These are phyloP conservation scores for Parazoanthus atlanticus DNA, from an alignment of 92 coral and sea anemone species.

Conservation along the genomic window DNA sequence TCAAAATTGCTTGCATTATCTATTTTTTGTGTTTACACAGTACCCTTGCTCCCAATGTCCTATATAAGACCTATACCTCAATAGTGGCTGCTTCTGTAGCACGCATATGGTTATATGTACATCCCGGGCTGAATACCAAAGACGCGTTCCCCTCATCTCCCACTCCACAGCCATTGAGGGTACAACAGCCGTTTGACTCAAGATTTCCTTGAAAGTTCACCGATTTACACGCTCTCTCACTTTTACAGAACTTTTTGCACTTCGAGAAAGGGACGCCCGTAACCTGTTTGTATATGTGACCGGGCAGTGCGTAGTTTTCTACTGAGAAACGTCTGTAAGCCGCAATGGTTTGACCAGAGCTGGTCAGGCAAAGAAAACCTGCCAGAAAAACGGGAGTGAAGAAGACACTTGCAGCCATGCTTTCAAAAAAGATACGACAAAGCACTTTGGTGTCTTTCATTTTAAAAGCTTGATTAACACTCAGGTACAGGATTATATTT, in stretches of 20 bases:
- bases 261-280: neutral
- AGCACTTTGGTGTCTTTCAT: too few relatives aligned
- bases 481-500: too few relatives aligned
- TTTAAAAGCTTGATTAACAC: too few relatives aligned
- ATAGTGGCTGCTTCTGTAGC: neutral
- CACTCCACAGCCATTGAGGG: neutral
- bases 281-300: neutral
- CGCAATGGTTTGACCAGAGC: neutral
- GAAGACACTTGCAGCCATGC: neutral
- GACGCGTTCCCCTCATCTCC: neutral
- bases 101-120: neutral
- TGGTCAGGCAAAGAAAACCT: neutral
- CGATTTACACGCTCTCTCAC: conserved; percentile 1
- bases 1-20: too few relatives aligned
- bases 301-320: neutral
- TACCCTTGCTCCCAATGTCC: too few relatives aligned
- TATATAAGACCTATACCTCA: neutral
- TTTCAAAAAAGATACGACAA: too few relatives aligned
- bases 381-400: neutral
- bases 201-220: neutral
- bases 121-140: neutral
- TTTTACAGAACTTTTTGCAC: neutral
- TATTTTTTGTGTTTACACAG: too few relatives aligned
- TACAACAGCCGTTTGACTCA: neutral
- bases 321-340: neutral